Conservation (phyloP, 1,140 invertebrate species). For the Drosophila lowei region DNA sequence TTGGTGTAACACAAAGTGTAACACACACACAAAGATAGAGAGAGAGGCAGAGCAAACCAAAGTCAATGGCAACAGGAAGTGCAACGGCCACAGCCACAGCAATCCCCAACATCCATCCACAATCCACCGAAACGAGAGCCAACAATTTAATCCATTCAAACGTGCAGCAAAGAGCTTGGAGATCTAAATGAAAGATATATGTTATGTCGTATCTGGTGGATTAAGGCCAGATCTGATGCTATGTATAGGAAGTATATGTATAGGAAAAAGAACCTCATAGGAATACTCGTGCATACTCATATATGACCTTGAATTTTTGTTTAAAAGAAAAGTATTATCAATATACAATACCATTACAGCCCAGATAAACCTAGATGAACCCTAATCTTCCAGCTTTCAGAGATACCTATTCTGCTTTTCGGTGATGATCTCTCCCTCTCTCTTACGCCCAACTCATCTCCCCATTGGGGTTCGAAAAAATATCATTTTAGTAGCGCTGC, state of each 20-base stretch:
- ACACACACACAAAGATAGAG: conserved; percentile 43
- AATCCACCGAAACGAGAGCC: conserved; percentile 10
- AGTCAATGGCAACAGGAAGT: conserved; percentile 49
- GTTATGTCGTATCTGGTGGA: not conserved
- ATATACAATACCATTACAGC: too few relatives aligned
- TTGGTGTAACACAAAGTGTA: conserved; percentile 77
- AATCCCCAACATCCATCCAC: not conserved
- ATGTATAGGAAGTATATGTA: too few relatives aligned
- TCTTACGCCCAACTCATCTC: conserved; percentile 20
- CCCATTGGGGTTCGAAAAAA: conserved; percentile 6
- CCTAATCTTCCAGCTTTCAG: too few relatives aligned
- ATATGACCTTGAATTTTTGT: too few relatives aligned
- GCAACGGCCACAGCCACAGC: conserved; percentile 24
- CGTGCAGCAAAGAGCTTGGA: conserved; percentile 1
- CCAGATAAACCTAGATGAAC: too few relatives aligned
- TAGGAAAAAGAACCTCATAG: too few relatives aligned
- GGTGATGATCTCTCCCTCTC: too few relatives aligned
- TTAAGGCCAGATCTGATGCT: not conserved
- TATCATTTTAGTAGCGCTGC: conserved; percentile 48
- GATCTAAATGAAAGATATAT: conserved; percentile 2
- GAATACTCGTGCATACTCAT: too few relatives aligned
- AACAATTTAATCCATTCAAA: conserved; percentile 30
- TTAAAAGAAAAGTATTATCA: too few relatives aligned
- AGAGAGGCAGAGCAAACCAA: conserved; percentile 52
- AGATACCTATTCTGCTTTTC: too few relatives aligned